A percentile compares a stretch with the other conserved stretches of the same genome.
Conservation (phyloP, 2,888 invertebrate genomes). For the Melangyna quadrimaculata region DNA sequence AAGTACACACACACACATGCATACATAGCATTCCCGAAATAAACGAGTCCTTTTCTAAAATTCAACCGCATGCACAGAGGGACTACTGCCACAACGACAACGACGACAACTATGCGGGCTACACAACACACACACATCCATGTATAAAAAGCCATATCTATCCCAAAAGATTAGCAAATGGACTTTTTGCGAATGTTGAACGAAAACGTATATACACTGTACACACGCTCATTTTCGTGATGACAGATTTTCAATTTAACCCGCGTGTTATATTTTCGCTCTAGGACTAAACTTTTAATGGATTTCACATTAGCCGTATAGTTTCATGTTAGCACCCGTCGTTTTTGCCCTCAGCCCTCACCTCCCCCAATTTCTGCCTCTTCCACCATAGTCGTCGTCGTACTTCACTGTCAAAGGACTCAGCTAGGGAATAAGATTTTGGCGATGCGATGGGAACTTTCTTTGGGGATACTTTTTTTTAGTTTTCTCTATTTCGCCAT, state of each 20-base stretch:
- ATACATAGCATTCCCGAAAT: not conserved
- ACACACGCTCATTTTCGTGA: conserved; percentile 29
- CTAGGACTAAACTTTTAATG: conserved; percentile 68
- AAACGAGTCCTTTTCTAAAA: conserved; percentile 53
- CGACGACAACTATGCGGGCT: not conserved
- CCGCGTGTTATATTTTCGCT: conserved; percentile 59
- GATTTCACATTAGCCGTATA: conserved; percentile 71
- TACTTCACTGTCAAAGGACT: conserved; percentile 51
- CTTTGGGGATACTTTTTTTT: not conserved
- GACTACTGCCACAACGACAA: too few relatives aligned
- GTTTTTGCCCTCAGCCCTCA: fast-evolving
- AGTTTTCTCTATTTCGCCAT: not conserved
- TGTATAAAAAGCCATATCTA: conserved; percentile 2
- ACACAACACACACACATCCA: not conserved
- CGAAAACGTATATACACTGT: not conserved
- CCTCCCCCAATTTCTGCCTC: not conserved
- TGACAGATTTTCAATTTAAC: conserved; percentile 71
- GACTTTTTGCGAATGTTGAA: conserved; percentile 40
- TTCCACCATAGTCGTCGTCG: too few relatives aligned
- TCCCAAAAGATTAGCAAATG: conserved; percentile 68
- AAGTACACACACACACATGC: not conserved
- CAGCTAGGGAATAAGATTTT: conserved; percentile 39
- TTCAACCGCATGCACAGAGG: conserved; percentile 39
- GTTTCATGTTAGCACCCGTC: conserved; percentile 60
- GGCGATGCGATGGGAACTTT: conserved; percentile 44